A percentile compares a stretch with the other conserved stretches of the same genome.
Evolutionary conservation across 2,888 invertebrate species (phyloP).

Genomic region (Orchesella flavescens): DNA sequence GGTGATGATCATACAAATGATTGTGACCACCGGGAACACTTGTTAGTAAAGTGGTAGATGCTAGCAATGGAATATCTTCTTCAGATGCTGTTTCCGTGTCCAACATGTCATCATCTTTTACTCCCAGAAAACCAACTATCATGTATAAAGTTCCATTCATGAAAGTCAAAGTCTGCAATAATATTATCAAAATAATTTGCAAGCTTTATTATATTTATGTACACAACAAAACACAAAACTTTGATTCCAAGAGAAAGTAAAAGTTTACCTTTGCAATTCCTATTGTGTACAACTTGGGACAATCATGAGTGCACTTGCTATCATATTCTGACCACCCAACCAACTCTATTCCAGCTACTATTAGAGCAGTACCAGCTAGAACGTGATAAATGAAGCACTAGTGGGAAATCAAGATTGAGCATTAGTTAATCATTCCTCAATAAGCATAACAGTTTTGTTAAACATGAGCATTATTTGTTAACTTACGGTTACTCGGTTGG

Average conservation of each 20-base stretch:
- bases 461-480: too few species aligned
- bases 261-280: slow-evolving; percentile 63
- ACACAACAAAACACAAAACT: slow-evolving; percentile 29
- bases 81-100: slow-evolving; percentile 37
- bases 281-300: slow-evolving; percentile 52
- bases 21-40: slow-evolving; percentile 39
- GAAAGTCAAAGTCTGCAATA: slow-evolving; percentile 62
- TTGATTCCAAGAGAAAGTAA: not conserved
- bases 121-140: slow-evolving; percentile 62
- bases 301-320: slow-evolving; percentile 32
- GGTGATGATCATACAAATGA: not conserved
- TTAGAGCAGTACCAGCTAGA: slow-evolving; percentile 49
- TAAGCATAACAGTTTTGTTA: not conserved
- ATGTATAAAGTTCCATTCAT: slow-evolving; percentile 64
- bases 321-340: slow-evolving; percentile 63
- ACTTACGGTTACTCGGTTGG: slow-evolving; percentile 57
- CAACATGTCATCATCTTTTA: slow-evolving; percentile 54
- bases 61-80: slow-evolving; percentile 33
- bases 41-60: slow-evolving; percentile 8
- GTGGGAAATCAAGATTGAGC: not conserved
- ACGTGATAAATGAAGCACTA: slow-evolving; percentile 62
- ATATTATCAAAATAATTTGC: not conserved
- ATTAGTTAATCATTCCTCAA: not conserved
- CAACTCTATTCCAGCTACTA: slow-evolving; percentile 66
- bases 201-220: too few species aligned